Evolutionary conservation across 2,797 vertebrate species (phyloP), one percentile per base, ranked within the genome.

Genomic region (Fistularia tabacaria): DNA sequence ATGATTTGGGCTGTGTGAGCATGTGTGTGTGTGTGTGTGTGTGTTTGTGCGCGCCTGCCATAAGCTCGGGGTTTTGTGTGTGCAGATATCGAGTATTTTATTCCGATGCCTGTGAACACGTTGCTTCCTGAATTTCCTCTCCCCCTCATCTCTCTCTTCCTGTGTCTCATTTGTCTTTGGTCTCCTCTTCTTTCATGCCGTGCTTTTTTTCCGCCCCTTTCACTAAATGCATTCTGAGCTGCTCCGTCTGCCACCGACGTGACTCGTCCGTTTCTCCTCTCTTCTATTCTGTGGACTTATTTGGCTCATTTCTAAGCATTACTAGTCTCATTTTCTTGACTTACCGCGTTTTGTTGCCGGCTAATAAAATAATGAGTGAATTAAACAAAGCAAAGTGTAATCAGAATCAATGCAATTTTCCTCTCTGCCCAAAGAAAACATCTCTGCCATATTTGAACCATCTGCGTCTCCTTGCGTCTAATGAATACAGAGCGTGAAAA

Each of bases 381-480:
- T 57, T 11, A 64, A 64, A 50, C 25, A 48, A 69, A 67, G 48
- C 65, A 55, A 50, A 70, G 65, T 50, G 51, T 48, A 71, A 62
- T 53, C 65, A 70, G 55, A 77, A 73, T 50, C 73, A 71, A 66
- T 73, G 66, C 54, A 57, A 44, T 50, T 40, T 40, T 40, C 39
- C 25, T 25, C 25, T 25, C 25, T 5, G 39, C 39, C 39, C 39
- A 40, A 10, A 40, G 39, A 40, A 40, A 40, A 40, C 39, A 40
- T 40, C 25, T 25, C 25, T 25, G 25, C 25, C 25, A 5, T 25
- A 25, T 25, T 25, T 25, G 25, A 80, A 77, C 73, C 77, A 81
- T 83, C 67, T 77, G 71, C 77, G 78, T 76, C 69, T 76, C 46
- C 70, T 79, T 82, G 80, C 83, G 68, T 82, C 64, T 85, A 69